A percentile compares a stretch with the other conserved stretches of the same genome.
These are phyloP conservation scores for Pipa parva DNA, from an alignment of 2,113 vertebrate genomes.

Conservation along the genomic window DNA sequence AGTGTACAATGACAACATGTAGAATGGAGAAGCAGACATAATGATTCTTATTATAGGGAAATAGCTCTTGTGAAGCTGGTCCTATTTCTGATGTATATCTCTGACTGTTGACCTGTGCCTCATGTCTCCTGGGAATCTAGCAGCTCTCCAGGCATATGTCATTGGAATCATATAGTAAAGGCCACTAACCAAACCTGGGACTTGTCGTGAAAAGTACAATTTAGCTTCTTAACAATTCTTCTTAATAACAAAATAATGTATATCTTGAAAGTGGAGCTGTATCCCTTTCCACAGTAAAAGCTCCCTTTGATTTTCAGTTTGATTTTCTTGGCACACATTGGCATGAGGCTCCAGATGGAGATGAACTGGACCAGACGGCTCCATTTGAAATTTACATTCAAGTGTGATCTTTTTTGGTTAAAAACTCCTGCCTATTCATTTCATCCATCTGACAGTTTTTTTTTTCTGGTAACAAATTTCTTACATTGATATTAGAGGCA, in stretches of 20 bases:
- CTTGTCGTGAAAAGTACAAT: no score
- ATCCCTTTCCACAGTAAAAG: constrained; percentile 22
- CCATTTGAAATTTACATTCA: constrained; percentile 32
- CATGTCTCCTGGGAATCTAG: no score
- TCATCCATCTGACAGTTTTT: constrained; percentile 33
- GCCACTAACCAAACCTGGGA: background rate
- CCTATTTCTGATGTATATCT: no score
- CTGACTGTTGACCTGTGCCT: no score
- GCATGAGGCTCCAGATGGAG: constrained; percentile 35
- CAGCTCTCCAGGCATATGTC: no score
- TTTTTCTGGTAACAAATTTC: constrained; percentile 25
- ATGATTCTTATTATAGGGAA: no score
- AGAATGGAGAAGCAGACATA: no score
- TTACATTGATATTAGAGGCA: background rate
- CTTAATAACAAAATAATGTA: no score
- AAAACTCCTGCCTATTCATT: constrained; percentile 28
- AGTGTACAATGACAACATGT: no score
- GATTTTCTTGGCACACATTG: constrained; percentile 37
- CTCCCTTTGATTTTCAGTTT: constrained; percentile 18
- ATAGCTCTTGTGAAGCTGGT: no score
- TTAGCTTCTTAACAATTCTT: no score
- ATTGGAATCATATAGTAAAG: no score
- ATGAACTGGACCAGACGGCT: constrained; percentile 38
- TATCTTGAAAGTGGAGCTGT: background rate
- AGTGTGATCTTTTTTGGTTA: constrained; percentile 39